Evolutionary conservation across 2,888 invertebrate species (phyloP).

Genomic region (Spilarctia lutea): DNA sequence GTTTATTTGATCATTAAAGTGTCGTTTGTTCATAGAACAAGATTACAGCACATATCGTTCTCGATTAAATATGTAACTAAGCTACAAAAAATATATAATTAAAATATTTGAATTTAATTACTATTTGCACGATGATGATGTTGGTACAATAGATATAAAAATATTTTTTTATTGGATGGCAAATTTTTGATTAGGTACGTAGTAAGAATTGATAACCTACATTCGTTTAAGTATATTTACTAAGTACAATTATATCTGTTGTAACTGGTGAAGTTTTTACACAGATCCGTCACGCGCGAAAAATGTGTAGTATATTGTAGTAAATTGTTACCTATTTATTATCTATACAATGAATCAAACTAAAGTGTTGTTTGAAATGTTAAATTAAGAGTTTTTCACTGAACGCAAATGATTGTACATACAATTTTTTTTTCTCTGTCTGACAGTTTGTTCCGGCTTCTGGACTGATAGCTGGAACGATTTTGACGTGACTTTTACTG

Average conservation of each 20-base stretch:
- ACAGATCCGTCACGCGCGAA: slow-evolving; percentile 23
- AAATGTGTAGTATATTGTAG: slow-evolving; percentile 9
- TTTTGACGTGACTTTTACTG: no score
- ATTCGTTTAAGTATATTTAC: slow-evolving; percentile 50
- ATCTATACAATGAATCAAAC: no score
- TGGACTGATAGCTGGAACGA: no score
- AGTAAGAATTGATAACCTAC: slow-evolving; percentile 65
- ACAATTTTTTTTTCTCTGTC: no score
- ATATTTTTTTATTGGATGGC: slow-evolving; percentile 51
- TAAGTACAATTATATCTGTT: slow-evolving; percentile 36
- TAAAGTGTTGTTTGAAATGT: no score
- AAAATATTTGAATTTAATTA: slow-evolving; percentile 46
- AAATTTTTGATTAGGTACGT: slow-evolving; percentile 57
- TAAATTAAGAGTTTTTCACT: no score
- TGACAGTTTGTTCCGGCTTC: no score
- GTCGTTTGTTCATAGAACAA: slow-evolving; percentile 56
- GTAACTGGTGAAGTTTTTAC: slow-evolving; percentile 43
- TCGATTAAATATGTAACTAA: slow-evolving; percentile 51
- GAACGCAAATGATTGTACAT: no score
- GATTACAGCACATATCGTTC: slow-evolving; percentile 49
- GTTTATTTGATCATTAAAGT: slow-evolving; percentile 79
- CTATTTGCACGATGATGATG: slow-evolving; percentile 46
- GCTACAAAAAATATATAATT: slow-evolving; percentile 37
- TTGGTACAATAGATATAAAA: slow-evolving; percentile 47
- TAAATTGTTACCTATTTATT: slow-evolving; percentile 36